Base-by-base conservation (phyloP, 2,888 invertebrate genomes). In the Apotomis turbidana region DNA sequence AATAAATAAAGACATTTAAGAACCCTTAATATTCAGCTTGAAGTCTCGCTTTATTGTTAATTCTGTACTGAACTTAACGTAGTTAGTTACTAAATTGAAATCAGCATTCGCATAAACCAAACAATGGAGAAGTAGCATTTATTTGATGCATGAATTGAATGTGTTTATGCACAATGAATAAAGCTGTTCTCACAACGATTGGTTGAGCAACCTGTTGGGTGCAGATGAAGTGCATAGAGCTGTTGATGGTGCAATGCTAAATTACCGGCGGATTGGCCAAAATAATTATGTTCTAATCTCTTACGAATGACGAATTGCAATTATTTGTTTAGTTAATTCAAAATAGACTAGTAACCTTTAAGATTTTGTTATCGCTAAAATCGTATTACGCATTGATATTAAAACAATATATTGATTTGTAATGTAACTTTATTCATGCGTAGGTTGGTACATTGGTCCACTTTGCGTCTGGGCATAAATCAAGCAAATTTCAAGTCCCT, bases 131-230 rank as follows among this genome's bases (percentile, higher is more conserved):
- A 64, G 63, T 64, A 70, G 55, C 70, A 70, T 70, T 70, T 66
- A 66, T 66, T 64, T 59, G 59, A 70, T 70, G 59, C 51, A 70
- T 64, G 51, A 41, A 64, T 58, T 70, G 52, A 64, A 66, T 66
- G 70, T 66, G 70, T 64, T 70, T 64, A 66, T 64, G 59, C 64
- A 59, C 70, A 70, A 70, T 70, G 64, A 59, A 70, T 70, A 57
- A 70, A 70, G 70, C 64, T 52, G 64, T 59, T 64, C 64, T 59
- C 70, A 66, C 70, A 64, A 46, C 52, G 64, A 70, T 70, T 58
- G 70, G 44, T 64, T 70, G 63, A 57, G 63, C 62, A 64, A 70
- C 41, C 55, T 69, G 70, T 63, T 38, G 13, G 58, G 5, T 62
- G 69, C 62, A 62, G 49, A 41, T 41, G 41, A 57, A 62, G 55